Evolutionary conservation across 2,888 invertebrate species (phyloP), one percentile per base, ranked within the genome.

Genomic region (Troglohyphantes excavatus): DNA sequence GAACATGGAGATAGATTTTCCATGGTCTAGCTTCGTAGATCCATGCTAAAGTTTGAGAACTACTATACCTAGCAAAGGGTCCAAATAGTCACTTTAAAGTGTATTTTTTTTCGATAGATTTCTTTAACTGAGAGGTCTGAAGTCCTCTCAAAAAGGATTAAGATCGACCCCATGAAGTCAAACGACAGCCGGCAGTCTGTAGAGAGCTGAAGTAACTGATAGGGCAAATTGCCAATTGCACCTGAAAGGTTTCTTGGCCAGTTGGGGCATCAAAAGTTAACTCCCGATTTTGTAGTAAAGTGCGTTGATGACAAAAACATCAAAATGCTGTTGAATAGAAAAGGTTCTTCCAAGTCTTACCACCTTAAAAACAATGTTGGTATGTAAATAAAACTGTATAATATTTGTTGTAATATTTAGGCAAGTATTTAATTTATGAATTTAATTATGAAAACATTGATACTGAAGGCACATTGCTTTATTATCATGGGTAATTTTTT

Each of bases 171-270:
- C 17, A 46, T 46, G 17, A 46, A 46, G 46, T 17, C 46, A 17
- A 46, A 46, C 46, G 46, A 46, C 46, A 46, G 9, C 46, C 9
- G 46, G 13, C 46, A 17, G 46, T 46, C 9, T 46, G 46, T 46
- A 46, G 46, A 46, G 46, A 7, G 17, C 46, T 46, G 2, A 7
- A 46, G 46, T 46, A 17, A 46, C 2, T 46, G 61, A 27, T 43
- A 70, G 78, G 85, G 85, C 85, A 86, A 33, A 59, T 39, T 78
- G 85, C 85, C 85, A 86, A 70, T 19, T 13, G 70, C 85, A 86
- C 78, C 53, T 86, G 17, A 27, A 9, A 73, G 85, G 85, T 29
- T 86, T 86, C 85, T 11, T 61, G 59, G 13, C 11, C 33, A 26
- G 17, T 39, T 70, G 39, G 46, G 17, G 46, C 21, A 29, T 53